Conservation (phyloP, 1,140 invertebrate species). For the Tenebrio molitor region DNA sequence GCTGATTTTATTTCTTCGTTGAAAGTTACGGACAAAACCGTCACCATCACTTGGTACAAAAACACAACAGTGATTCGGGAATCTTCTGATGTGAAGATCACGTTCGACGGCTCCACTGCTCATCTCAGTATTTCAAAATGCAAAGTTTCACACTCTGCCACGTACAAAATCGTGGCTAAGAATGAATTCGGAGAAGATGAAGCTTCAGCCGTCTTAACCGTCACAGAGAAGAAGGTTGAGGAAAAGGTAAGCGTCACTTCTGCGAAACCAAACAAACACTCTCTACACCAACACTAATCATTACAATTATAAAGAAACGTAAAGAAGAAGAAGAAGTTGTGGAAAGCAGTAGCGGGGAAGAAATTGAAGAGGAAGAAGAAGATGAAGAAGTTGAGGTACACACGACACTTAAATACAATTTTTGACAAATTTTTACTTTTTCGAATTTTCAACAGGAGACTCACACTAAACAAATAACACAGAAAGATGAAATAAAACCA, state of each 20-base stretch:
- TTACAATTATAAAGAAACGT: slow-evolving; percentile 43
- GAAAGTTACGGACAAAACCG: slow-evolving; percentile 80
- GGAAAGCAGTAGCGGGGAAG: slow-evolving; percentile 46
- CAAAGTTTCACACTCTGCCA: slow-evolving; percentile 78
- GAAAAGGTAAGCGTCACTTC: slow-evolving; percentile 51
- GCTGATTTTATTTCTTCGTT: slow-evolving; percentile 83
- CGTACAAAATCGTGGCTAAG: slow-evolving; percentile 83
- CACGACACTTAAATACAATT: slow-evolving; percentile 10
- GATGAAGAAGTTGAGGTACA: slow-evolving; percentile 48
- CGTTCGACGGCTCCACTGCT: slow-evolving; percentile 86
- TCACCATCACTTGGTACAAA: slow-evolving; percentile 90
- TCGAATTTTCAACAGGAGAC: slow-evolving; percentile 36
- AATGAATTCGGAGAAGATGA: slow-evolving; percentile 89
- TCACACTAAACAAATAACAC: slow-evolving; percentile 52
- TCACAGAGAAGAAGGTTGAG: slow-evolving; percentile 70
- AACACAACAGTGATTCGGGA: slow-evolving; percentile 81
- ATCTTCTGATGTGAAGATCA: slow-evolving; percentile 76
- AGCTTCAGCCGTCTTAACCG: slow-evolving; percentile 80
- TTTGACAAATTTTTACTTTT: slow-evolving; percentile 33
- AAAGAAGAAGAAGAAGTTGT: slow-evolving; percentile 57
- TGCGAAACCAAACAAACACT: background rate
- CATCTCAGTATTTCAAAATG: slow-evolving; percentile 80
- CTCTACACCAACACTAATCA: slow-evolving; percentile 3
- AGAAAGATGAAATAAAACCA: slow-evolving; percentile 48
- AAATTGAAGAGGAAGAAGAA: slow-evolving; percentile 52